Evolutionary conservation across 2,888 invertebrate species (phyloP), one percentile per base, ranked within the genome.

Genomic region (Zhengitettix transpicula): DNA sequence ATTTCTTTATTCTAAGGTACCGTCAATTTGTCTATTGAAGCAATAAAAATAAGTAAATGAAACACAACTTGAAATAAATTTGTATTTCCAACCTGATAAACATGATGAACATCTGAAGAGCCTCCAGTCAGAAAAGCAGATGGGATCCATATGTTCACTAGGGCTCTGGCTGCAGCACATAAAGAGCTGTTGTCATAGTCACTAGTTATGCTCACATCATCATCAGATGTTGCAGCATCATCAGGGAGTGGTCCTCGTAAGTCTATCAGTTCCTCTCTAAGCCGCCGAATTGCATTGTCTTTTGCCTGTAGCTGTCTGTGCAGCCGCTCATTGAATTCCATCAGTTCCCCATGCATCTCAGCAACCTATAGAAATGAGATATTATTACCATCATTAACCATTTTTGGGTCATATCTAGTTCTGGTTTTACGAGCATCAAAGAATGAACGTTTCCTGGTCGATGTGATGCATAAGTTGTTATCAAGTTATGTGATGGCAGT

Each of bases 281-380:
- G 71, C 61, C 81, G 72, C 59, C 79, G 77, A 10, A 86, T 71
- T 59, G 79, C 71, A 42, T 73, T 70, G 65, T 87, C 85, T 68
- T 83, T 83, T 60, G 70, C 66, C 63, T 81, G 80, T 57, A 93
- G 73, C 54, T 83, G 78, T 65, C 81, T 77, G 69, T 89, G 90
- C 62, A 94, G 77, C 70, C 85, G 78, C 59, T 89, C 86, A 74
- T 93, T 93, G 68, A 93, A 90, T 72, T 93, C 92, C 87, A 93
- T 90, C 58, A 94, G 75, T 71, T 94, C 93, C 0, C 90, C 92
- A 69, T 93, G 93, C 93, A 94, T 94, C 75, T 93, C 90, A 2
- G 93, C 92, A 1, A 93, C 90, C 86, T 88, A 67, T 14, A 64
- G 62, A 62, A 58, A 64, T 28, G 28, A 7, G 28, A 28, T 28